phyloP scores from a whole-genome alignment of 2,113 vertebrate genomes.

The Neodontobutis hainanensis region DNA sequence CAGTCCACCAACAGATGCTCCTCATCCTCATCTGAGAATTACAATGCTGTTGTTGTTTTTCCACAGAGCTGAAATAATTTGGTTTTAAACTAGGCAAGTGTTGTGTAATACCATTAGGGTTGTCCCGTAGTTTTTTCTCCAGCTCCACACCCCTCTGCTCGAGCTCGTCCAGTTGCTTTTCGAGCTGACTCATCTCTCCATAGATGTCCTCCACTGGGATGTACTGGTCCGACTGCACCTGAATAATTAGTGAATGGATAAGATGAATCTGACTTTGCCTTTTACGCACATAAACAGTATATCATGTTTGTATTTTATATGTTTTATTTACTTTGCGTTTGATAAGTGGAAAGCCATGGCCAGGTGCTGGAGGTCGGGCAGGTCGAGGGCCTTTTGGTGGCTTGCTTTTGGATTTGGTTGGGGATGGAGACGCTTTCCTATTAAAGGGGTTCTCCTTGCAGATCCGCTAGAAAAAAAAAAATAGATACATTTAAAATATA shows the following conservation, averaged over 20 bases:
- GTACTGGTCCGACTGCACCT: conserved; percentile 97
- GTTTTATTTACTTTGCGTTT: conserved; percentile 89
- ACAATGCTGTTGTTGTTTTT: not conserved
- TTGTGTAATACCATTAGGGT: conserved; percentile 79
- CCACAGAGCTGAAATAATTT: not conserved
- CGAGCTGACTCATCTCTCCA: conserved; percentile 89
- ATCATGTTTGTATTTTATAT: not conserved
- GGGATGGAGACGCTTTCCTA: conserved; percentile 85
- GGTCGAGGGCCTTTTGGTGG: conserved; percentile 87
- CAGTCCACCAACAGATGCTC: conserved; percentile 93
- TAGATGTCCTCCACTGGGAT: conserved; percentile 95
- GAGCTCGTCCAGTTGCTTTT: conserved; percentile 90
- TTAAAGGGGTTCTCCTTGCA: conserved; percentile 99
- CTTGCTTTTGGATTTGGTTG: conserved; percentile 78
- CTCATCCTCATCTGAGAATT: conserved; percentile 85
- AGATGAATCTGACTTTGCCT: conserved; percentile 66
- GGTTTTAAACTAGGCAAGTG: not conserved
- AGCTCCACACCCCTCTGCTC: conserved; percentile 91
- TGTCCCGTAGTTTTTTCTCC: conserved; percentile 89
- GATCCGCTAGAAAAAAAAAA: conserved; percentile 79
- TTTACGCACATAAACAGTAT: conserved; percentile 63
- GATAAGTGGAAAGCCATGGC: conserved; percentile 96
- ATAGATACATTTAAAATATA: not conserved
- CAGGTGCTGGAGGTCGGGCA: conserved; percentile 90
- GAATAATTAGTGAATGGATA: conserved; percentile 13